Conservation (phyloP, 2,113 vertebrate genomes). For the Seriola aureovittata region DNA sequence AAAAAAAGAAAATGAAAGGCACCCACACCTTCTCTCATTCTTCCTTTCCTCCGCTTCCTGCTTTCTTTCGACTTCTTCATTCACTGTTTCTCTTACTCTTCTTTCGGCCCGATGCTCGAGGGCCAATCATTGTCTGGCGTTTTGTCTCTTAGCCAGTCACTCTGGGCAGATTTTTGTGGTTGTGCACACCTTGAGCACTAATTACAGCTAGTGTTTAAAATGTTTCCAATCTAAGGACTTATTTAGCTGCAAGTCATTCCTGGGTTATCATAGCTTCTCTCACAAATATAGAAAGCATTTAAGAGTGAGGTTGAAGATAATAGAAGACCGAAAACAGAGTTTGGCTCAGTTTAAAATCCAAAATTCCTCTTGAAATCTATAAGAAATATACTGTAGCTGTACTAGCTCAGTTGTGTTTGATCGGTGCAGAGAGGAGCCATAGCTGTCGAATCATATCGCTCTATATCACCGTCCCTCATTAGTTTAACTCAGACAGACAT, state of each 20-base stretch:
- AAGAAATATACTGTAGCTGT: background rate
- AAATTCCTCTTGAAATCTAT: background rate
- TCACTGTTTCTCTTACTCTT: slow-evolving; percentile 1
- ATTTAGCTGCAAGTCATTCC: slow-evolving; percentile 7
- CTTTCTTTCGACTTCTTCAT: slow-evolving; percentile 7
- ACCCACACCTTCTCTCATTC: slow-evolving; percentile 18
- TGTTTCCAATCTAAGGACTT: slow-evolving; percentile 28
- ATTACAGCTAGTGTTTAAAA: slow-evolving; percentile 50
- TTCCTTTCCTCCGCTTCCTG: background rate
- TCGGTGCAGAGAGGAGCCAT: slow-evolving; percentile 35
- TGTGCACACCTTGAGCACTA: slow-evolving; percentile 31
- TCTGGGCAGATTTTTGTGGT: slow-evolving; percentile 40
- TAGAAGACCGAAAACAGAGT: background rate
- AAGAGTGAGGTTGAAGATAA: background rate
- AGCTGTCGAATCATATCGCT: slow-evolving; percentile 56
- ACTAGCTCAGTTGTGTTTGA: slow-evolving; percentile 19
- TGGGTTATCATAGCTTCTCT: background rate
- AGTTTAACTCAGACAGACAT: slow-evolving; percentile 63
- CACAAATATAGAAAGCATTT: background rate
- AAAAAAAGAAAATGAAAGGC: slow-evolving; percentile 5
- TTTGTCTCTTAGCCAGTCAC: slow-evolving; percentile 29
- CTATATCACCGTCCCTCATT: slow-evolving; percentile 64
- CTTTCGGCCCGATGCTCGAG: background rate
- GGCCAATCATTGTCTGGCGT: slow-evolving; percentile 28
- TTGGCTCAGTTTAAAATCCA: background rate